Evolutionary conservation across 2,113 vertebrate species (phyloP), one percentile per base, ranked within the genome.

Genomic region (Platycercus adscitus): DNA sequence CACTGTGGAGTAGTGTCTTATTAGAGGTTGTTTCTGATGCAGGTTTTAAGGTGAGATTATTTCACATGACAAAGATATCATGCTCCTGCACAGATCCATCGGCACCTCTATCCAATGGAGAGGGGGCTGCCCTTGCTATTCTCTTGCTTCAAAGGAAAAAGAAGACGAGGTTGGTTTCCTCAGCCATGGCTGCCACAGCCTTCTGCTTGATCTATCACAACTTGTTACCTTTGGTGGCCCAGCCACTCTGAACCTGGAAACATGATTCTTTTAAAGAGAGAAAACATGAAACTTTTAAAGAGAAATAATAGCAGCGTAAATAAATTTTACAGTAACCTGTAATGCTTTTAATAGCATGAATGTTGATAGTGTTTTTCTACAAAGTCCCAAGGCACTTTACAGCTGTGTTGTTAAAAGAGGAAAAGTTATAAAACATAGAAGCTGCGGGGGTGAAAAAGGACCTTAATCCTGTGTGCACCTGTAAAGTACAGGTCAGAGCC

Each of bases 241-340:
- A 31, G 16, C 71, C 47, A 58, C 29, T 94, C 37, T 28, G 56
- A 94, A 80, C 49, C 23, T 55, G 58, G 79, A 23, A 90, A 78
- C 37, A 33, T 41, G 52, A 95, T 68, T 88, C 11, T 56, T 75
- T 94, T 95, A 78, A 58, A 58, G 56, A 58, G 13, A 58, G 56
- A 58, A 58, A 58, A n/a, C 56, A n/a, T 58, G 33, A 58, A 88
- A 72, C n/a, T 64, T 94, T 96, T 95, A 90, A 82, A 70, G 52
- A 83, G 60, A 37, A 75, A 89, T 79, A 96, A 73, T 86, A 73
- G 65, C 93, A 88, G 69, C 47, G 56, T 81, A 97, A 95, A 96
- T 93, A 93, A 95, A 94, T 96, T 97, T 97, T 97, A 96, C 60
- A 90, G 75, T 89, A 95, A 56, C 81, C 61, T 18, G 13, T 95